These are phyloP conservation scores for Hetaerina americana DNA, from an alignment of 1,140 invertebrate genomes.

Conservation along the genomic window DNA sequence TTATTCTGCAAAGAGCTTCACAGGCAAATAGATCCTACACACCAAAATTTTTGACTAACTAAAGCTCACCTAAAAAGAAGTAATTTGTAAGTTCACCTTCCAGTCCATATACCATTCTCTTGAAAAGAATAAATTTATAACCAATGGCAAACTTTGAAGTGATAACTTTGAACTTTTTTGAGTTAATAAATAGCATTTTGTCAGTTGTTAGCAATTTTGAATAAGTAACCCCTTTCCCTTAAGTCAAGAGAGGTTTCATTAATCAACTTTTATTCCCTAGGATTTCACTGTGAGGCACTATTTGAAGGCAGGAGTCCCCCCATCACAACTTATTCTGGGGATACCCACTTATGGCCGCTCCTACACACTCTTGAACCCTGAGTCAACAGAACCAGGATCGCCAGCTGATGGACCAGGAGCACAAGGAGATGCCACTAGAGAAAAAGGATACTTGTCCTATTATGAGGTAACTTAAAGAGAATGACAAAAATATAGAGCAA, in stretches of 20 bases:
- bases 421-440: conserved; percentile 77
- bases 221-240: neutral
- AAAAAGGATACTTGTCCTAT: conserved; percentile 85
- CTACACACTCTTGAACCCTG: conserved; percentile 71
- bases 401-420: conserved; percentile 79
- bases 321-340: conserved; percentile 76
- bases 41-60: too few relatives aligned
- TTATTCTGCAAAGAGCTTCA: too few relatives aligned
- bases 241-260: neutral
- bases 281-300: conserved; percentile 86
- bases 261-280: conserved; percentile 29
- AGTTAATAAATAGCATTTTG: too few relatives aligned
- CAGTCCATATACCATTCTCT: too few relatives aligned
- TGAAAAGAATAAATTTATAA: conserved; percentile 2
- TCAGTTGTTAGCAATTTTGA: too few relatives aligned
- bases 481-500: too few relatives aligned
- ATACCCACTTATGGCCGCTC: conserved; percentile 91
- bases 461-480: conserved; percentile 56
- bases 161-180: too few relatives aligned
- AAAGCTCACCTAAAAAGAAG: too few relatives aligned
- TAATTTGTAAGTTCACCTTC: too few relatives aligned
- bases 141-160: neutral
- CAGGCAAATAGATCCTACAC: too few relatives aligned
- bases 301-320: conserved; percentile 64
- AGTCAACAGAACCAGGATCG: conserved; percentile 61